These are phyloP conservation scores for Antheraea mylitta DNA, from an alignment of 1,140 invertebrate species.

Conservation along the genomic window DNA sequence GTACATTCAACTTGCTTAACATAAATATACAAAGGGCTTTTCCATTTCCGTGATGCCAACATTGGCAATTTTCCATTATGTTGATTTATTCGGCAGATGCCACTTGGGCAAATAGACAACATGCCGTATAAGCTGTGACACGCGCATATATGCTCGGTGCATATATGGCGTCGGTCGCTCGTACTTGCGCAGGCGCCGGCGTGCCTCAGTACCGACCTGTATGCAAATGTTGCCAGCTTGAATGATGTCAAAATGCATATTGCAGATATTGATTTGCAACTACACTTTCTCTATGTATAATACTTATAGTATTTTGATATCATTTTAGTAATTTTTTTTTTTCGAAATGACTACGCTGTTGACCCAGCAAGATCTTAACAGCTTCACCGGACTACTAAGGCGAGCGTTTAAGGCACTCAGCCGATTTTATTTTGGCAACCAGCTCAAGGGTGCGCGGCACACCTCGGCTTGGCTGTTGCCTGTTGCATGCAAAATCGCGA, in stretches of 20 bases:
- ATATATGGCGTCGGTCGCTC: conserved; percentile 12
- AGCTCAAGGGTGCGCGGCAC: no score
- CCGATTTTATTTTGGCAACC: no score
- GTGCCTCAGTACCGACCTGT: conserved; percentile 35
- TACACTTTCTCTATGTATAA: conserved; percentile 29
- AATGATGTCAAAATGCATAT: conserved; percentile 30
- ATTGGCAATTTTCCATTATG: conserved; percentile 17
- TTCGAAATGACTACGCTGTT: no score
- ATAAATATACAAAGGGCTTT: background rate
- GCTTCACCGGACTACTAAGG: no score
- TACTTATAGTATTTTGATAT: background rate
- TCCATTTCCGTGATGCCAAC: conserved; percentile 6
- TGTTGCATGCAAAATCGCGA: no score
- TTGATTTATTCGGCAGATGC: conserved; percentile 30
- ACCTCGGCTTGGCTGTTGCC: no score
- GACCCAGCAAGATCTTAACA: no score
- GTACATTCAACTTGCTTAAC: conserved; percentile 11
- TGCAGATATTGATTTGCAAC: conserved; percentile 16
- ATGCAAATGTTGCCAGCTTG: conserved; percentile 45
- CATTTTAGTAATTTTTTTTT: no score
- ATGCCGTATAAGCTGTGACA: conserved; percentile 15
- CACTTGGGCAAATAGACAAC: conserved; percentile 35
- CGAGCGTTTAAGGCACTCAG: no score
- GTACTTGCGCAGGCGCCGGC: conserved; percentile 28
- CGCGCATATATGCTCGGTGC: conserved; percentile 12